Base-by-base conservation (phyloP, 1,140 invertebrate species). In the Papilio polytes region DNA sequence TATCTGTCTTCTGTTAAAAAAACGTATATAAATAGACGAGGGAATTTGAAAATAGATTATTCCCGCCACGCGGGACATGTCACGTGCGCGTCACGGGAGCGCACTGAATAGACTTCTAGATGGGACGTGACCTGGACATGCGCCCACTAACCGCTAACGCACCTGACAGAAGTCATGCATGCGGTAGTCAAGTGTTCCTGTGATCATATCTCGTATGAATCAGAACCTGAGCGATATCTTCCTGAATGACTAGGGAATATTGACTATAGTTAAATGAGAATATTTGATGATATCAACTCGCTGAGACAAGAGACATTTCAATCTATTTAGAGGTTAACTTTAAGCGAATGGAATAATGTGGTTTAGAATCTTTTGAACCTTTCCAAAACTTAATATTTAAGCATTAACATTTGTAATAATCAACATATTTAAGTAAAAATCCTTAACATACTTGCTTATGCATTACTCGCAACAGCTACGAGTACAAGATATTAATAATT, bases 21-120 rank as follows among this genome's bases (percentile, higher is more conserved):
- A 70, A 31, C 12, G 63, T 15, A 7, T 63, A 59, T 20, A 63
- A 63, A 63, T 63, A 63, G 59, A 3, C 4, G 59, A 31, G 6
- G 10, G 26, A 70, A 36, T 70, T 70, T 70, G 26, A 70, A 73
- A 73, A 73, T 46, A 73, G 72, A 73, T 2, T 70, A 70, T 31
- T 70, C 26, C 26, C 66, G n/a, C 18, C 41, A 9, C 31, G 26
- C 15, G 46, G 18, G 20, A 41, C 36, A 46, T n/a, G 72, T 73
- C 72, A 73, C n/a, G 72, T 73, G 72, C 6, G 72, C 72, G 72
- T 73, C 72, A 73, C 36, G 36, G 36, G 72, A 46, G 31, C 72
- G 15, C 18, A 36, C 2, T 70, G 26, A 70, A 70, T 72, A 73
- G 7, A 73, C 72, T 73, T 44, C 41, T 15, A 36, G 63, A 70